Evolutionary conservation across 1,140 invertebrate species (phyloP).

Genomic region (Doryteuthis pealeii): DNA sequence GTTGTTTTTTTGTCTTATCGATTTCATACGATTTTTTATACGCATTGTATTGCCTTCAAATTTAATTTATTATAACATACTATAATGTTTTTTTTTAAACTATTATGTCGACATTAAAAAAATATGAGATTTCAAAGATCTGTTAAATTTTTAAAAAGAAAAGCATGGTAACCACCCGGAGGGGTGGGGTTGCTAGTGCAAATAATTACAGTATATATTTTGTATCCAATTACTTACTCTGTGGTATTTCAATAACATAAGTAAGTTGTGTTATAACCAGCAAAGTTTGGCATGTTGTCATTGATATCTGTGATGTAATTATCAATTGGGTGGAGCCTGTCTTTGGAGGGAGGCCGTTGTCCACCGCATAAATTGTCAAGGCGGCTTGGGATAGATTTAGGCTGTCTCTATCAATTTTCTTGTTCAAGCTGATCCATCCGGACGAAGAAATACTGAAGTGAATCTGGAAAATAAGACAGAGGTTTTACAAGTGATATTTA

Average conservation of each 20-base stretch:
- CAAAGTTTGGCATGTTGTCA: conserved; percentile 7
- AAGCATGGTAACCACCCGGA: no score
- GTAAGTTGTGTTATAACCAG: not conserved
- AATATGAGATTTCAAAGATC: no score
- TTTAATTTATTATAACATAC: no score
- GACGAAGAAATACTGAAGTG: not conserved
- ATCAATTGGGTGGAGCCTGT: not conserved
- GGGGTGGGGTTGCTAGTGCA: no score
- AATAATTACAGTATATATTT: no score
- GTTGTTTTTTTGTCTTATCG: no score
- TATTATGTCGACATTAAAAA: no score
- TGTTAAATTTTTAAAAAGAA: no score
- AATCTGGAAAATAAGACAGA: conserved; percentile 10
- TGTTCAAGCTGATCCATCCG: not conserved
- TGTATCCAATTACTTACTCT: not conserved
- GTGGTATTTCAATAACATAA: conserved; percentile 11
- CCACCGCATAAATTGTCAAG: not conserved
- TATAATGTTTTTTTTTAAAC: no score
- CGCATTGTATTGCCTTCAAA: no score
- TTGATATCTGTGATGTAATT: conserved; percentile 1
- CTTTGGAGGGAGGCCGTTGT: not conserved
- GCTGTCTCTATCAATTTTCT: conserved; percentile 10
- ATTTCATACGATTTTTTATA: no score
- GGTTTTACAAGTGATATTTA: no score
- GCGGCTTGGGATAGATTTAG: not conserved